phyloP scores from a whole-genome alignment of 2,113 vertebrate genomes.

The Sebastes schlegelii region DNA sequence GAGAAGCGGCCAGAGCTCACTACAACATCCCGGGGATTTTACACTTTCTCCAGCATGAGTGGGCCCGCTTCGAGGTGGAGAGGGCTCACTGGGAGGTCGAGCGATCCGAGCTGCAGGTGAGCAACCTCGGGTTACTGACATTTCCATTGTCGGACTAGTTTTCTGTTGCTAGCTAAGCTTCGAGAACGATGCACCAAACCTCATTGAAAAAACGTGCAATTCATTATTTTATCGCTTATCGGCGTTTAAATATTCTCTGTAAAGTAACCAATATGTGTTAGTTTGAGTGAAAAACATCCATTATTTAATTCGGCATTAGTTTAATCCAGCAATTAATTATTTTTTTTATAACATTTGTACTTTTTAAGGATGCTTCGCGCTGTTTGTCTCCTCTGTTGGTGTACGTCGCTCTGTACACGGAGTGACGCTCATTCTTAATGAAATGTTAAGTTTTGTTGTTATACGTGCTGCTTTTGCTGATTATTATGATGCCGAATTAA shows the following conservation, averaged over 20 bases:
- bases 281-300: accelerated
- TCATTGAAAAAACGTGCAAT: not conserved
- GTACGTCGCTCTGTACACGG: not conserved
- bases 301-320: not conserved
- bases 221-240: accelerated
- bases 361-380: not conserved
- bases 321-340: accelerated
- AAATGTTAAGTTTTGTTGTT: not conserved
- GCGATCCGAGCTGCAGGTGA: conserved; percentile 94
- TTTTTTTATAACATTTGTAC: accelerated
- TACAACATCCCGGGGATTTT: conserved; percentile 95
- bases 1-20: conserved; percentile 87
- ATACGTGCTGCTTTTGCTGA: accelerated
- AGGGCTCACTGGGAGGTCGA: conserved; percentile 94
- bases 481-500: not conserved
- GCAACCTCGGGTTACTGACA: not conserved
- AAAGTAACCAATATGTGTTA: not conserved
- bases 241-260: accelerated
- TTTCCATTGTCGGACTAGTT: conserved; percentile 6
- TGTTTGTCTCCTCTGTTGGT: not conserved
- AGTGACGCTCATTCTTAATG: conserved; percentile 43
- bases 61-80: conserved; percentile 96
- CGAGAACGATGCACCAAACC: not conserved
- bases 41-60: conserved; percentile 97
- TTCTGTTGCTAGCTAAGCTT: conserved; percentile 14